Conservation (phyloP, 92 coral and sea anemone genomes). For the Micromussa lordhowensis region DNA sequence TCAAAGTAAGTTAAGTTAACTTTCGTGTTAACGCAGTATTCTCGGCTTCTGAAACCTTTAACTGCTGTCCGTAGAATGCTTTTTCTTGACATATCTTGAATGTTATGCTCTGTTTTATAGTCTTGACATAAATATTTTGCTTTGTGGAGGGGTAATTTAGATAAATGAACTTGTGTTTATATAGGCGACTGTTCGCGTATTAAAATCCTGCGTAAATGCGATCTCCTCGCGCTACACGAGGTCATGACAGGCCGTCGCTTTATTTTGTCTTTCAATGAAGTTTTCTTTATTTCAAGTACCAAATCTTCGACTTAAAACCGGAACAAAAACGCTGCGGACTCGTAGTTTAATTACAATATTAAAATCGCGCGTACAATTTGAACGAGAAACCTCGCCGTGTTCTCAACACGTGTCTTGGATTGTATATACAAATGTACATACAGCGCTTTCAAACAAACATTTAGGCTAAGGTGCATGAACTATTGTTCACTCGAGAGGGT, state of each 20-base stretch:
- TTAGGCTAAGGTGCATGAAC: not conserved
- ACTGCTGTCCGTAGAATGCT: not conserved
- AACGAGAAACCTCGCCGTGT: not conserved
- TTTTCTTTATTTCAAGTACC: not conserved
- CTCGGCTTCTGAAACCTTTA: not conserved
- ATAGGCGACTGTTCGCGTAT: not conserved
- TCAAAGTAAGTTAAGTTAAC: not conserved
- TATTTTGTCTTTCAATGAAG: not conserved
- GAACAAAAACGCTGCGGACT: not conserved
- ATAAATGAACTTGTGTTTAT: not conserved
- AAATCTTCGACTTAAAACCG: not conserved
- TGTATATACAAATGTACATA: not conserved
- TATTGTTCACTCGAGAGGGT: not conserved
- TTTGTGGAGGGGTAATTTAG: not conserved
- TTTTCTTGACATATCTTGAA: not conserved
- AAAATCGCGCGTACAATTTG: not conserved
- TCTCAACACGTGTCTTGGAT: not conserved
- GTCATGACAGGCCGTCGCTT: not conserved
- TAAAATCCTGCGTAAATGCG: too few species aligned
- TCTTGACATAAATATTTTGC: not conserved
- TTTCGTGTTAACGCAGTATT: not conserved
- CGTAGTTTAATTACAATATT: not conserved
- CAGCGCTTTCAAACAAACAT: constrained; percentile 12
- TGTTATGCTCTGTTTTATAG: not conserved
- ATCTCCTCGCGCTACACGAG: not conserved